Percentiles rank a stretch among this genome's conserved stretches.
Conservation (phyloP, 1,140 invertebrate genomes). For the Orussus abietinus region DNA sequence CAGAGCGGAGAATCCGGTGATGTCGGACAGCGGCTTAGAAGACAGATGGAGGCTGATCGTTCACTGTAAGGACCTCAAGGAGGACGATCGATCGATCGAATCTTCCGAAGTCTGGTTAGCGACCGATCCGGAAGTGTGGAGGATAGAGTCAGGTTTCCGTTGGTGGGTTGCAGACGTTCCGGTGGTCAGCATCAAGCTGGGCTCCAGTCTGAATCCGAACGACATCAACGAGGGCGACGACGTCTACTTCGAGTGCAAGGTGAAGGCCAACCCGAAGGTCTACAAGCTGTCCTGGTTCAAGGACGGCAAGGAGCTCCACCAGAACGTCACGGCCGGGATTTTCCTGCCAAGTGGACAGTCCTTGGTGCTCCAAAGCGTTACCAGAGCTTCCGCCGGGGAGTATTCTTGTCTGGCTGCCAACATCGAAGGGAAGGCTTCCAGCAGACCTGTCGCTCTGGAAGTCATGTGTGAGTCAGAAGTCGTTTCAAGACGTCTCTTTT, state of each 20-base stretch:
- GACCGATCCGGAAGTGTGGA: too few relatives aligned
- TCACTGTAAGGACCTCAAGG: constrained; percentile 59
- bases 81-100: too few relatives aligned
- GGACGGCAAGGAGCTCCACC: constrained; percentile 70
- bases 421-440: constrained; percentile 73
- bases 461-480: constrained; percentile 74
- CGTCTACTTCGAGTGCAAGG: constrained; percentile 88
- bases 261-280: constrained; percentile 77
- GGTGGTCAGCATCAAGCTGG: constrained; percentile 71
- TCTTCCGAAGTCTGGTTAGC: too few relatives aligned
- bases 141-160: too few relatives aligned
- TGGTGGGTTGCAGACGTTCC: constrained; percentile 70
- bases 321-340: constrained; percentile 74
- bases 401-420: constrained; percentile 81
- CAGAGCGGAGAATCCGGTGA: constrained; percentile 61
- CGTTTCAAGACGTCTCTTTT: neutral
- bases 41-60: constrained; percentile 53
- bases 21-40: constrained; percentile 50
- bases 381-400: constrained; percentile 70
- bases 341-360: constrained; percentile 76
- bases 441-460: constrained; percentile 70
- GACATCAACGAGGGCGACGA: constrained; percentile 89
- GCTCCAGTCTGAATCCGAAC: constrained; percentile 75
- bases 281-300: constrained; percentile 80
- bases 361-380: constrained; percentile 79